Conservation (phyloP, 1,140 invertebrate species). For the Zaprionus nigranus region DNA sequence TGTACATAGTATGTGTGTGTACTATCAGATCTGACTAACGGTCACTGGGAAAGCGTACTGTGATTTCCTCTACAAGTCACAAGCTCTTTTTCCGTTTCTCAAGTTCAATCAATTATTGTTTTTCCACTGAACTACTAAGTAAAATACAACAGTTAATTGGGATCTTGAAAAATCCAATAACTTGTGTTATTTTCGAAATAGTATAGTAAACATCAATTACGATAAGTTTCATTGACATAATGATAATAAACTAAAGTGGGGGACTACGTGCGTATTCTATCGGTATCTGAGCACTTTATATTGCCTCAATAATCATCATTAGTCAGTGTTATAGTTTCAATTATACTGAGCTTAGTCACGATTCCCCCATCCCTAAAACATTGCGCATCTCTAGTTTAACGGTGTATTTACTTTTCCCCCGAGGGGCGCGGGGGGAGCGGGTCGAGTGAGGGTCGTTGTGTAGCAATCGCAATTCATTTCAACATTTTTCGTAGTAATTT, state of each 20-base stretch:
- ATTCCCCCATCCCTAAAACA: background rate
- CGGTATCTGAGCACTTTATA: background rate
- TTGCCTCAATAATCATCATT: slow-evolving; percentile 4
- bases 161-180: background rate
- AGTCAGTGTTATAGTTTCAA: slow-evolving; percentile 9
- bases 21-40: slow-evolving; percentile 29
- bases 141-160: background rate
- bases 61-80: background rate
- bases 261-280: background rate
- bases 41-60: slow-evolving; percentile 23
- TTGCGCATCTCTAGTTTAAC: slow-evolving; percentile 19
- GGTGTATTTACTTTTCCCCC: slow-evolving; percentile 18
- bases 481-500: slow-evolving; percentile 68
- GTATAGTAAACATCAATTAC: background rate
- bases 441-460: too few relatives aligned
- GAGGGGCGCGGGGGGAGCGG: slow-evolving; percentile 4
- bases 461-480: background rate
- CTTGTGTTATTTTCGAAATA: background rate
- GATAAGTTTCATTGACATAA: background rate
- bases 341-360: background rate
- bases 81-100: background rate
- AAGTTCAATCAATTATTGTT: background rate
- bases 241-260: background rate
- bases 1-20: too few relatives aligned
- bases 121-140: background rate